A percentile compares a stretch with the other conserved stretches of the same genome.
Conservation (phyloP, 2,113 vertebrate genomes). For the Struthidea cinerea region DNA sequence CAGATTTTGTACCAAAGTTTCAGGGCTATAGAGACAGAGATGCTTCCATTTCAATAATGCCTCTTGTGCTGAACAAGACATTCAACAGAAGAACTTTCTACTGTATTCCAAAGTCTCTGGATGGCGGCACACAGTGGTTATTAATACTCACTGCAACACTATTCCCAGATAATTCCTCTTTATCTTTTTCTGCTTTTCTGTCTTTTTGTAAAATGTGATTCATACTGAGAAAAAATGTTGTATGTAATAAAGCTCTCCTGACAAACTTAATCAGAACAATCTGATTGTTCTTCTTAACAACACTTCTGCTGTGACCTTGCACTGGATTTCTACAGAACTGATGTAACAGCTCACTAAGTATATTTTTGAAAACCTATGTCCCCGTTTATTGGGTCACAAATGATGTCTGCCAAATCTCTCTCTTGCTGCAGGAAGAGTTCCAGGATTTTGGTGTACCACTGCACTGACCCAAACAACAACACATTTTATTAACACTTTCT, state of each 20-base stretch:
- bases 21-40: not conserved
- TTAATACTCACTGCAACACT: not conserved
- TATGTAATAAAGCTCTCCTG: not conserved
- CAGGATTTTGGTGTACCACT: not conserved
- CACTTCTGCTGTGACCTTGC: not conserved
- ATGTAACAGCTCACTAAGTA: not conserved
- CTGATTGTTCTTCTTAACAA: not conserved
- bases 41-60: not conserved
- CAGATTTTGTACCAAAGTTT: not conserved
- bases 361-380: not conserved
- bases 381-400: not conserved
- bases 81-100: not conserved
- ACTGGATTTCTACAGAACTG: constrained; percentile 2
- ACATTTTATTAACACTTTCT: not conserved
- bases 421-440: not conserved
- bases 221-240: not conserved
- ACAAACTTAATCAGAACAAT: constrained; percentile 18
- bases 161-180: not conserved
- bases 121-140: not conserved
- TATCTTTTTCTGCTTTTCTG: not conserved
- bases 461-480: not conserved
- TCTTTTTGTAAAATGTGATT: not conserved
- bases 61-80: not conserved
- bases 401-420: not conserved
- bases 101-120: not conserved